These are phyloP conservation scores for Ylistrum balloti DNA, from an alignment of 1,140 invertebrate species.

Conservation along the genomic window DNA sequence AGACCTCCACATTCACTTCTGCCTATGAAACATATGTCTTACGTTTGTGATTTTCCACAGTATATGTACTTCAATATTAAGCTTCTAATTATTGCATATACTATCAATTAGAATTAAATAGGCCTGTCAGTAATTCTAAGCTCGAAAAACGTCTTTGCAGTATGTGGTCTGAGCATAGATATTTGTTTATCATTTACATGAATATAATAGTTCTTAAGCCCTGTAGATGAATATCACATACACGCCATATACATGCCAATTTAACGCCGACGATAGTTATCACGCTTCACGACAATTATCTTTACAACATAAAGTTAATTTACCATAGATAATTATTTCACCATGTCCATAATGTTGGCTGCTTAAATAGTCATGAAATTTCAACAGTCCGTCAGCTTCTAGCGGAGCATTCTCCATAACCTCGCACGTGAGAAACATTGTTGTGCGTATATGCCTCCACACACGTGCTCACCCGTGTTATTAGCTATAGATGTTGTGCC, in stretches of 20 bases:
- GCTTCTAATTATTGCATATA: neutral
- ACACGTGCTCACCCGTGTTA: neutral
- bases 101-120: neutral
- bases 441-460: neutral
- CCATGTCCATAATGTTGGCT: neutral
- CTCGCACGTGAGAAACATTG: neutral
- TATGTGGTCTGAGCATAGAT: neutral
- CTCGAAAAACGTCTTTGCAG: neutral
- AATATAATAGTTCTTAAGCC: neutral
- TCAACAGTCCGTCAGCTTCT: neutral
- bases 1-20: neutral
- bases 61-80: neutral
- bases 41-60: too few relatives aligned
- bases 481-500: neutral
- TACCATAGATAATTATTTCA: neutral
- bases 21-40: too few relatives aligned
- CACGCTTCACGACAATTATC: neutral
- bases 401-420: neutral
- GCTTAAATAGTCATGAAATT: neutral
- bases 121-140: neutral
- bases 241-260: neutral
- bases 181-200: neutral
- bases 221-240: neutral
- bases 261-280: neutral
- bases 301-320: neutral